Conservation (phyloP, 2,113 vertebrate species). For the Cochlearius cochlearius region DNA sequence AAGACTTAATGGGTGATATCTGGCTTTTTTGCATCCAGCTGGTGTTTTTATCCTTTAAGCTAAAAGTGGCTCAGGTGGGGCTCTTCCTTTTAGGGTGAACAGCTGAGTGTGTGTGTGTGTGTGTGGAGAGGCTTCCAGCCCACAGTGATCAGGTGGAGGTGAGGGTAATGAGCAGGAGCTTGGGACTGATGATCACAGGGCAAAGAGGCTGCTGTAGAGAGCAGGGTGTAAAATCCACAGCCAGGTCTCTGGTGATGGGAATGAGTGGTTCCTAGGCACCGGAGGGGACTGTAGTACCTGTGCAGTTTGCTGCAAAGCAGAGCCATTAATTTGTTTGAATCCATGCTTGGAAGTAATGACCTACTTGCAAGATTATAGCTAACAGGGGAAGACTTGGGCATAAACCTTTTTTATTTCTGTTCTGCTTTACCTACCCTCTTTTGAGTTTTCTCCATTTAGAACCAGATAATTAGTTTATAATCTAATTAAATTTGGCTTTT, state of each 20-base stretch:
- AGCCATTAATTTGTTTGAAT: conserved; percentile 17
- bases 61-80: neutral
- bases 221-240: neutral
- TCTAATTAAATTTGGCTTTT: conserved; percentile 42
- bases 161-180: neutral
- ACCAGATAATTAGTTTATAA: conserved; percentile 42
- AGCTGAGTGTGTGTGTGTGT: neutral
- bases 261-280: neutral
- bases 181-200: neutral
- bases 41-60: neutral
- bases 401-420: conserved; percentile 20
- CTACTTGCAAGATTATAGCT: conserved; percentile 42
- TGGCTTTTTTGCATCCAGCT: neutral
- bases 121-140: neutral
- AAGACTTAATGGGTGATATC: neutral
- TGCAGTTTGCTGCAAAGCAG: neutral
- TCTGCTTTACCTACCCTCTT: conserved; percentile 39
- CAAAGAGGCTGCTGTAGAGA: neutral
- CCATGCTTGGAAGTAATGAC: conserved; percentile 31
- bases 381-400: neutral
- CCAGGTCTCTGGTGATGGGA: neutral
- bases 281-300: neutral
- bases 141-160: neutral
- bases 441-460: conserved; percentile 29
- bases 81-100: neutral